A percentile compares a stretch with the other conserved stretches of the same genome.
These are phyloP conservation scores for Amblyornis subalaris DNA, from an alignment of 2,113 vertebrate species.

Conservation along the genomic window DNA sequence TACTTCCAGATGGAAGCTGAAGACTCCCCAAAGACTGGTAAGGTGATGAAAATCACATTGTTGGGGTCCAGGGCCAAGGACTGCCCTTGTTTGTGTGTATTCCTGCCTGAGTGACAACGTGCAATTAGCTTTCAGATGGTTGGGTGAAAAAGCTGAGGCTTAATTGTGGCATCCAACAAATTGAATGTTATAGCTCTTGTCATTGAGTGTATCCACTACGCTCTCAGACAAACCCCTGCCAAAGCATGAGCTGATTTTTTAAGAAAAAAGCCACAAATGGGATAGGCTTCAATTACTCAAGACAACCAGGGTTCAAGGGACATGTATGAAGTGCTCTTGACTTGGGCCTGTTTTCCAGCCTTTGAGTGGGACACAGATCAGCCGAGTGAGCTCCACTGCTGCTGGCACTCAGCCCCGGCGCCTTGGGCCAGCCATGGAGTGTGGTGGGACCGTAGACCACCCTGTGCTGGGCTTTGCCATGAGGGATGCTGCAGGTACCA, in stretches of 20 bases:
- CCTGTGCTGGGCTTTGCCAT: accelerated
- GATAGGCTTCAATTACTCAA: background rate
- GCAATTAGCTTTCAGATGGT: slow-evolving; percentile 56
- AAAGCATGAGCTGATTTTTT: background rate
- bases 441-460: accelerated
- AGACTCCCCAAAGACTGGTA: slow-evolving; percentile 44
- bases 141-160: slow-evolving; percentile 66
- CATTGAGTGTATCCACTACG: background rate
- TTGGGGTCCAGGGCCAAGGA: slow-evolving; percentile 33
- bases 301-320: background rate
- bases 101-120: slow-evolving; percentile 71
- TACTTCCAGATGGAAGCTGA: slow-evolving; percentile 57
- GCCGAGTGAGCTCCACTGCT: accelerated
- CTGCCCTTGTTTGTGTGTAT: slow-evolving; percentile 67
- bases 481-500: accelerated
- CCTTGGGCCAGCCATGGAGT: accelerated
- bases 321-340: background rate
- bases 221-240: slow-evolving; percentile 20
- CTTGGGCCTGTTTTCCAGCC: background rate
- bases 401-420: accelerated
- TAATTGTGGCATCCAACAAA: slow-evolving; percentile 78
- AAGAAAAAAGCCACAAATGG: slow-evolving; percentile 33
- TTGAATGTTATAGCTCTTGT: slow-evolving; percentile 72
- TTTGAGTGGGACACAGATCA: background rate
- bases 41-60: slow-evolving; percentile 72